Conservation (phyloP, 2,888 invertebrate genomes). For the Yponomeuta plumbellus region DNA sequence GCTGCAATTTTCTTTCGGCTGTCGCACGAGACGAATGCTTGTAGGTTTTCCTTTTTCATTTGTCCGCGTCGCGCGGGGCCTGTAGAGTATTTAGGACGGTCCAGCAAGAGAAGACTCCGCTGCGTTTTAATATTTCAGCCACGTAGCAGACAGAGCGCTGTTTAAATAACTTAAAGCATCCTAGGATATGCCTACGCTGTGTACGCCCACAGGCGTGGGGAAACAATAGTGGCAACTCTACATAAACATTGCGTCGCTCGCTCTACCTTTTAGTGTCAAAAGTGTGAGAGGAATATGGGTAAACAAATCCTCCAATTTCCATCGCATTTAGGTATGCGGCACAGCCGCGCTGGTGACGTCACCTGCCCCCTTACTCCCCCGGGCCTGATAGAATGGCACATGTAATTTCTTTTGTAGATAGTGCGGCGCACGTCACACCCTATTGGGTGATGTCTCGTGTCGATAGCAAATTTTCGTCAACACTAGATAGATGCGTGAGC, state of each 20-base stretch:
- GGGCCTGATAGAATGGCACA: constrained; percentile 48
- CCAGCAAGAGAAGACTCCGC: constrained; percentile 7
- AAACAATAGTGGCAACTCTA: constrained; percentile 19
- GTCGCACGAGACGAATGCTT: constrained; percentile 26
- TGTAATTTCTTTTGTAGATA: constrained; percentile 72
- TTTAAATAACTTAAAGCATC: constrained; percentile 16
- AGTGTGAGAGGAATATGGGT: constrained; percentile 75
- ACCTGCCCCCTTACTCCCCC: constrained; percentile 35
- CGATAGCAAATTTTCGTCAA: constrained; percentile 57
- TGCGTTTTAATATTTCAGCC: constrained; percentile 17
- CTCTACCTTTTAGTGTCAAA: constrained; percentile 75
- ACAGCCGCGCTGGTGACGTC: constrained; percentile 53
- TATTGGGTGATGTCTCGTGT: constrained; percentile 51
- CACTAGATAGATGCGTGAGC: constrained; percentile 44
- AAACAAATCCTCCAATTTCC: constrained; percentile 78
- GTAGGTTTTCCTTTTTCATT: constrained; percentile 26
- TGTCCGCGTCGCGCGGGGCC: constrained; percentile 21
- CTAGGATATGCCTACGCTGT: constrained; percentile 7
- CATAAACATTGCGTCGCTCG: constrained; percentile 32
- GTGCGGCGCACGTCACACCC: constrained; percentile 61
- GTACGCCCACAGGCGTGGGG: constrained; percentile 3
- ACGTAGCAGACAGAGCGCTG: constrained; percentile 15
- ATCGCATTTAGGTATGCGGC: constrained; percentile 70
- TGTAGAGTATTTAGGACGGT: constrained; percentile 20
- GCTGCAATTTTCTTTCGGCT: constrained; percentile 26